phyloP scores from a whole-genome alignment of 1,140 invertebrate genomes.

The Pseudobourletiella spinata region DNA sequence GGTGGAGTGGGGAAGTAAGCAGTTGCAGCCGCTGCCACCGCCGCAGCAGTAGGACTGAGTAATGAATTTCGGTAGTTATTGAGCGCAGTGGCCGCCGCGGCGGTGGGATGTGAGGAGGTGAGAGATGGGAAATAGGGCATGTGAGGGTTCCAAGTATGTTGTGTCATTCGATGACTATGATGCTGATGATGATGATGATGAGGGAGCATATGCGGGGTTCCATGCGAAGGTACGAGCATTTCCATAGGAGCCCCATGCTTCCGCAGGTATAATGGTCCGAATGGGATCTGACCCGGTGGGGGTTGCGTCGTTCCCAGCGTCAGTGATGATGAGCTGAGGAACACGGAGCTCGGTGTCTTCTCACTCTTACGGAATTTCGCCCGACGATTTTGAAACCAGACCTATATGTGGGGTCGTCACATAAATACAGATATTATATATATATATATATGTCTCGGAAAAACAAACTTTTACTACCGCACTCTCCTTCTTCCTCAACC shows the following conservation, averaged over 20 bases:
- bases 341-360: constrained; percentile 53
- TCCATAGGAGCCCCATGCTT: constrained; percentile 17
- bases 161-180: too few species aligned
- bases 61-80: constrained; percentile 34
- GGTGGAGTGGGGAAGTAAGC: constrained; percentile 38
- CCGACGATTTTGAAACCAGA: constrained; percentile 48
- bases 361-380: constrained; percentile 40
- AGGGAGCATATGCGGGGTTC: constrained; percentile 9
- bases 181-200: too few species aligned
- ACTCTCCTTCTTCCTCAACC: background rate
- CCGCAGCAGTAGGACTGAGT: background rate
- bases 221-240: constrained; percentile 57
- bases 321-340: constrained; percentile 39
- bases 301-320: constrained; percentile 48
- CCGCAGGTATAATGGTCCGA: constrained; percentile 22
- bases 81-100: background rate
- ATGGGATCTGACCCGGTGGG: constrained; percentile 38
- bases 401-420: constrained; percentile 36
- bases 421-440: too few species aligned
- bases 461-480: background rate
- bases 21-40: constrained; percentile 36
- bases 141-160: constrained; percentile 39
- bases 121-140: constrained; percentile 24
- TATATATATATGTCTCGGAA: too few species aligned
- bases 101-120: constrained; percentile 9